phyloP scores from a whole-genome alignment of 2,797 vertebrate species.

The Oophaga sylvatica region DNA sequence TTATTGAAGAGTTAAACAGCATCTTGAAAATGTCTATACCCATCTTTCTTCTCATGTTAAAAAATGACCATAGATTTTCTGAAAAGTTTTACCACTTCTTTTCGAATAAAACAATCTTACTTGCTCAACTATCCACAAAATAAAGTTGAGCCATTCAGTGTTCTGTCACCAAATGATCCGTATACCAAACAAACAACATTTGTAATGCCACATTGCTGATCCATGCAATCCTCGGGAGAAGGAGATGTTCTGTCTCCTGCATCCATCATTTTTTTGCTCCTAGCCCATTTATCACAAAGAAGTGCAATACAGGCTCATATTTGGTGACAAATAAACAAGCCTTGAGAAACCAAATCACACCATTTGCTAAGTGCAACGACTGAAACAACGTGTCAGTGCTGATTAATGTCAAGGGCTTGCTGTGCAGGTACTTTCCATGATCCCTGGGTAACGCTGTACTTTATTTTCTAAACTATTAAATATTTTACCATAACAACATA shows the following conservation, averaged over 20 bases:
- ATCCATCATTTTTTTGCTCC: conserved; percentile 27
- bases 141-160: conserved; percentile 4
- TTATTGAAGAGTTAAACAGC: not conserved
- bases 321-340: conserved; percentile 38
- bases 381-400: conserved; percentile 29
- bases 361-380: conserved; percentile 31
- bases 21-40: not conserved
- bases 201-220: conserved; percentile 17
- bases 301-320: conserved; percentile 25
- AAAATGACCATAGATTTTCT: not conserved
- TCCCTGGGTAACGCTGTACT: not conserved
- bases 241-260: conserved; percentile 26
- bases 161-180: conserved; percentile 20
- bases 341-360: conserved; percentile 24
- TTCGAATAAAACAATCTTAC: not conserved
- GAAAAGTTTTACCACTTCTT: not conserved
- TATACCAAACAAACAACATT: conserved; percentile 15
- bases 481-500: conserved; percentile 25
- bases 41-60: not conserved
- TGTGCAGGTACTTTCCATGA: not conserved
- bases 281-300: conserved; percentile 32
- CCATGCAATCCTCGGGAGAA: conserved; percentile 2
- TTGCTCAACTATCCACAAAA: conserved; percentile 2
- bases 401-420: conserved; percentile 40
- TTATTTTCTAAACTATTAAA: conserved; percentile 23